Conservation (phyloP, 2,113 vertebrate species). For the Takifugu flavidus region DNA sequence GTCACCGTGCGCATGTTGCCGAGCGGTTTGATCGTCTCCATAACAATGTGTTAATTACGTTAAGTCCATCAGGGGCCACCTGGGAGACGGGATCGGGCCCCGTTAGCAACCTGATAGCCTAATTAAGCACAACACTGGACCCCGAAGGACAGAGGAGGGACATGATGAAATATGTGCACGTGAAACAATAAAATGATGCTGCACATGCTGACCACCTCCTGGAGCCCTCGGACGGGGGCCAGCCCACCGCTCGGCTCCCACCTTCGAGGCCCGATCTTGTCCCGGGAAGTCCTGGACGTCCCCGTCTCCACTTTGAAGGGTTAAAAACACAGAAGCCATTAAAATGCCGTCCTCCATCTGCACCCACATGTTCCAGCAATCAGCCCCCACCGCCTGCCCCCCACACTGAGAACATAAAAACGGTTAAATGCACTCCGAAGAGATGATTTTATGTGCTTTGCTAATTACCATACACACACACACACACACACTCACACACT, state of each 20-base stretch:
- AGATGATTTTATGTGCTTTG: conserved; percentile 55
- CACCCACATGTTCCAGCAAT: conserved; percentile 61
- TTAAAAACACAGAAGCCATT: conserved; percentile 64
- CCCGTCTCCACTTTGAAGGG: conserved; percentile 43
- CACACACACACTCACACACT: conserved; percentile 1
- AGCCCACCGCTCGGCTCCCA: conserved; percentile 8
- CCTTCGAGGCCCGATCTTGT: conserved; percentile 42
- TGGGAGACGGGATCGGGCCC: conserved; percentile 48
- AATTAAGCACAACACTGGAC: conserved; percentile 57
- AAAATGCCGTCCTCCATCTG: conserved; percentile 54
- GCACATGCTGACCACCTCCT: not conserved
- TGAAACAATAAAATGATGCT: not conserved
- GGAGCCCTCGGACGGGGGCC: not conserved
- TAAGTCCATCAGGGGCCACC: conserved; percentile 56
- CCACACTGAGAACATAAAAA: conserved; percentile 33
- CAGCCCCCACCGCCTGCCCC: conserved; percentile 19
- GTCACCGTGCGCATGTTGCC: conserved; percentile 10
- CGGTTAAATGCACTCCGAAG: conserved; percentile 63
- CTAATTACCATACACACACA: conserved; percentile 64
- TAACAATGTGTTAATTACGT: conserved; percentile 59
- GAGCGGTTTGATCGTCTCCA: conserved; percentile 48
- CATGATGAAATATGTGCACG: conserved; percentile 18
- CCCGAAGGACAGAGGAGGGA: not conserved
- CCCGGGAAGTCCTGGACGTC: conserved; percentile 31
- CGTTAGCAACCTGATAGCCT: conserved; percentile 62